Evolutionary conservation across 1,140 invertebrate genomes (phyloP), one percentile per base, ranked within the genome.

Genomic region (Anadara kagoshimensis): DNA sequence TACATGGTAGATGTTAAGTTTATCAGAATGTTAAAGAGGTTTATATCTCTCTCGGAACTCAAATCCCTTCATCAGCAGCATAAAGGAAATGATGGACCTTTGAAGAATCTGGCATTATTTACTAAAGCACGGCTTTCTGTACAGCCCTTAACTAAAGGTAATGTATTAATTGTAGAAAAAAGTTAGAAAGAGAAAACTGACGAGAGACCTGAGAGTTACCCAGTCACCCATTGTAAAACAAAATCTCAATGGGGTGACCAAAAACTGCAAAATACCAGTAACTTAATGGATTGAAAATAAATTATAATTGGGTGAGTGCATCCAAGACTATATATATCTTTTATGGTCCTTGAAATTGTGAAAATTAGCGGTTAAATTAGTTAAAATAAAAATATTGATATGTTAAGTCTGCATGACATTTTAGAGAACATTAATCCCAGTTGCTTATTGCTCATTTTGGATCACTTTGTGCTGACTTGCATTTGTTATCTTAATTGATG

Each of bases 1-100:
- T 88, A 76, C 59, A 87, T 88, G 86, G 88, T 88, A 7, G 87
- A 89, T 71, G 86, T 89, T 0, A 80, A 89, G 49, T 87, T 81
- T 74, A 71, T 73, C 11, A 73, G 85, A 16, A 82, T 82, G 72
- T 68, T 88, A 65, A 83, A 86, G 53, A 73, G 86, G 20, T 88
- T 76, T 57, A 84, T 89, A 41, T 79, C 86, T n/a, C 72, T 88
- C n/a, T 70, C 84, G n/a, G 86, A 88, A 63, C 72, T 88, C 20
- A 87, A 88, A 61, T 61, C 64, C 0, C 58, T 83, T 47, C 86
- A 87, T 70, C 68, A 75, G 44, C 44, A 84, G 59, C 88, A 89
- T 70, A 84, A 84, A 58, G 71, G 64, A 26, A 78, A 62, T 69
- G 84, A 80, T 22, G 88, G 88, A 16, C 83, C 88, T 18, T 75